Percentiles rank a stretch among this genome's conserved stretches.
phyloP scores from a whole-genome alignment of 2,113 vertebrate genomes.

The Anser brachyrhynchus region DNA sequence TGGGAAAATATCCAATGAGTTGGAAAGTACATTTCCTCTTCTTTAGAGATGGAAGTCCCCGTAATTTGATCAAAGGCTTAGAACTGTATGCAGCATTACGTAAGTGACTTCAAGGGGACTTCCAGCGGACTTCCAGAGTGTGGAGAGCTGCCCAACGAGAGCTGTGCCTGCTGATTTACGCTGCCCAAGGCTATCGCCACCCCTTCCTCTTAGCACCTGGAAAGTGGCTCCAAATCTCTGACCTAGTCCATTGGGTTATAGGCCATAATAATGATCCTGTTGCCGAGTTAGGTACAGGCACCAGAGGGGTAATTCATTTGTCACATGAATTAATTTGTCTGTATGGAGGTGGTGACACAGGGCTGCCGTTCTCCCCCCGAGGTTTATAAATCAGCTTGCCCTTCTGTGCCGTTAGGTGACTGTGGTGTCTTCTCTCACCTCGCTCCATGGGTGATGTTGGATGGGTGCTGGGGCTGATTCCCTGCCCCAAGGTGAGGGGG shows the following conservation, averaged over 20 bases:
- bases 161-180: rapidly evolving
- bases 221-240: neutral
- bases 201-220: neutral
- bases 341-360: neutral
- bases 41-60: neutral
- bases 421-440: neutral
- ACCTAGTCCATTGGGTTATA: rapidly evolving
- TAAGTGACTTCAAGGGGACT: too few species aligned
- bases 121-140: neutral
- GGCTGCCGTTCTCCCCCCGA: neutral
- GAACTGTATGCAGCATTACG: neutral
- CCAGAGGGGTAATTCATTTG: too few species aligned
- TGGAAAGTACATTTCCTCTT: neutral
- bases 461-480: rapidly evolving
- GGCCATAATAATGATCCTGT: too few species aligned
- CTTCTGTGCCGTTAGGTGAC: neutral
- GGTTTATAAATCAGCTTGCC: neutral
- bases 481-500: neutral
- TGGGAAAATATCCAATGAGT: too few species aligned
- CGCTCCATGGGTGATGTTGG: neutral
- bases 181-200: rapidly evolving
- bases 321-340: neutral
- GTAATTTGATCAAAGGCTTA: neutral
- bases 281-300: rapidly evolving
- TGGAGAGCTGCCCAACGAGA: neutral